phyloP scores from a whole-genome alignment of 2,113 vertebrate genomes.

The Oceanites oceanicus region DNA sequence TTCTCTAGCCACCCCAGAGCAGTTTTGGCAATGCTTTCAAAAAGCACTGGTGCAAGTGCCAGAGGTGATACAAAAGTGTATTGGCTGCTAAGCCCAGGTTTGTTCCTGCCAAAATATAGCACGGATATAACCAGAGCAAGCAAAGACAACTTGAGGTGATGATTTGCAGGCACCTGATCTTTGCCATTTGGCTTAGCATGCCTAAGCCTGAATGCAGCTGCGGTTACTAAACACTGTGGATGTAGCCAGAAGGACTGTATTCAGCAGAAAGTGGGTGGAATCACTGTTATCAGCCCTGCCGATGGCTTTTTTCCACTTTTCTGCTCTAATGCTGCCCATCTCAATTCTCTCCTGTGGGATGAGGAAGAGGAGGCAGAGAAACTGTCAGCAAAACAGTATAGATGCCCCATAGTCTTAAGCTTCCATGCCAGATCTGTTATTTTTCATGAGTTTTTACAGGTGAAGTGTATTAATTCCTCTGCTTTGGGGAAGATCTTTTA shows the following conservation, averaged over 20 bases:
- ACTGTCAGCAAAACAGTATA: neutral
- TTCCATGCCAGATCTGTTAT: neutral
- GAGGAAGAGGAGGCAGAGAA: neutral
- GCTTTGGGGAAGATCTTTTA: neutral
- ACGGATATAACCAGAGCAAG: neutral
- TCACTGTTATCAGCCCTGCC: rapidly evolving
- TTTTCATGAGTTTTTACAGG: neutral
- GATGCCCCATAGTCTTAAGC: neutral
- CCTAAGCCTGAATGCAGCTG: neutral
- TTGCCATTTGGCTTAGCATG: neutral
- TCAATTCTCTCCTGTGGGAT: neutral
- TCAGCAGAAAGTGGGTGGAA: neutral
- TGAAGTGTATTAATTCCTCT: neutral
- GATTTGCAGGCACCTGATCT: neutral
- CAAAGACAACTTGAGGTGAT: neutral
- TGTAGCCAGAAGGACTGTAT: neutral
- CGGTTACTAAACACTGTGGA: neutral
- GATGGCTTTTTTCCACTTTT: neutral
- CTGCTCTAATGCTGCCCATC: neutral
- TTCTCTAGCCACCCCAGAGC: neutral
- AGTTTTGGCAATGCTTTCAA: neutral
- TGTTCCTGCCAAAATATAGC: neutral
- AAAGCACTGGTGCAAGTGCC: neutral
- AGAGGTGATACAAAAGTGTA: neutral
- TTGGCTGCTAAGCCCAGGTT: neutral